Base-by-base conservation (phyloP, 2,113 vertebrate species). In the Seriola dumerili region DNA sequence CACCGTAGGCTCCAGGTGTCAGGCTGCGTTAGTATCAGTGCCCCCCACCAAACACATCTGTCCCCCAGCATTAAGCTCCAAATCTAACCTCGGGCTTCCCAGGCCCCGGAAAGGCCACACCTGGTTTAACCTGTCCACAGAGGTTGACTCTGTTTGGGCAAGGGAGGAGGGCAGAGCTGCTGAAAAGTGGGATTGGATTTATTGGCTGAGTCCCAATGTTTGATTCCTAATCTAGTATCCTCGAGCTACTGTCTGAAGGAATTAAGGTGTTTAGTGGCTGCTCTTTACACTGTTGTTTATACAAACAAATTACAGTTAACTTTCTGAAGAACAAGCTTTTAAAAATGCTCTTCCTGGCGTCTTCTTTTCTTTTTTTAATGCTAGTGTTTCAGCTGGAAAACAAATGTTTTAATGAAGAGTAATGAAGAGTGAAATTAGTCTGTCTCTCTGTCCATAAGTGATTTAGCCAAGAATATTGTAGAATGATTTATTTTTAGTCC, bases 101-200 rank as follows among this genome's bases (percentile, higher is more conserved):
- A 42, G 72, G 77, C 71, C 70, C 64, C 32, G 78, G 74, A 80
- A 69, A 80, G 70, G 55, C 84, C 80, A 87, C 88, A 93, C 88
- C 89, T 91, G 83, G 81, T 84, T 83, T 88, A 92, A 92, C 90
- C 89, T 91, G 84, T 87, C 85, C 89, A 92, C 77, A 91, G 83
- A 91, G 63, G 80, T 88, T 81, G 77, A 76, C 69, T 81, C 34
- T 81, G 76, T 82, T 82, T 83, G 68, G 67, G 38, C 52, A 46
- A 79, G 32, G 70, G 48, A 73, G 57, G 12, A 75, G 46, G 16
- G 80, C 13, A 72, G 40, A 74, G 67, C 74, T 85, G 69, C 55
- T 85, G 76, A 81, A 77, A 83, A 62, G 62, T 72, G n/a, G 57
- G 58, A 81, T 79, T 83, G 68, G 58, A 69, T 65, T 85, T 25